Base-by-base conservation (phyloP, 2,797 vertebrate genomes). In the Amniataba percoides region DNA sequence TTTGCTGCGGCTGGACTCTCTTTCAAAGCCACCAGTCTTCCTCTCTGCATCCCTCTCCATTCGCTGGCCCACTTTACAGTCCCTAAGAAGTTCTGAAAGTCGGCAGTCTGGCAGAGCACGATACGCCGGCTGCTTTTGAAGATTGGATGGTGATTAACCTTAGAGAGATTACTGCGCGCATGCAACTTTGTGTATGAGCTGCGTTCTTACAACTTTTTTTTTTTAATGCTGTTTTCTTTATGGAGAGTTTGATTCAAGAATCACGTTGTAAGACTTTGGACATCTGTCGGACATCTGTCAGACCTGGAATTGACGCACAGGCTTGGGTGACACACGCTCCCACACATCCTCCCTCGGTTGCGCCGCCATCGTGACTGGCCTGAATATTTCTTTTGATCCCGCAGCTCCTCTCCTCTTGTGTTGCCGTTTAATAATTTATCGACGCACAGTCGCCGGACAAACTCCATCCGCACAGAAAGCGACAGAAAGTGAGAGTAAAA, bases 31-130 rank as follows among this genome's bases (percentile, higher is more conserved):
- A 80, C 67, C 68, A 80, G 66, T 63, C 77, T 73, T 80, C 83
- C 73, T 74, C 70, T 83, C 85, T 64, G 78, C 64, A 81, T 78
- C 73, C 40, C 66, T 65, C 64, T 76, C 68, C 65, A 42, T 84
- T 77, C 2, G 66, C 78, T 92, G 92, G 83, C 93, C 91, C 90
- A 92, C 90, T 94, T 94, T 84, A 73, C 80, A 88, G 84, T 82
- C 87, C 77, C 84, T 89, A 86, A 91, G 92, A 93, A 93, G 91
- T 94, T 88, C 83, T 92, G 77, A 91, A 92, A 93, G 90, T 88
- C 83, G 56, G 67, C 81, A 80, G 58, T 90, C 93, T 94, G 91
- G 85, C 92, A 82, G 85, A 72, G 87, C 64, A 52, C 51, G 91
- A 94, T 93, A 93, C 43, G 80, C 62, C 66, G 42, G 58, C 83